These are phyloP conservation scores for Epinephelus fuscoguttatus DNA, from an alignment of 2,113 vertebrate genomes.

Conservation along the genomic window DNA sequence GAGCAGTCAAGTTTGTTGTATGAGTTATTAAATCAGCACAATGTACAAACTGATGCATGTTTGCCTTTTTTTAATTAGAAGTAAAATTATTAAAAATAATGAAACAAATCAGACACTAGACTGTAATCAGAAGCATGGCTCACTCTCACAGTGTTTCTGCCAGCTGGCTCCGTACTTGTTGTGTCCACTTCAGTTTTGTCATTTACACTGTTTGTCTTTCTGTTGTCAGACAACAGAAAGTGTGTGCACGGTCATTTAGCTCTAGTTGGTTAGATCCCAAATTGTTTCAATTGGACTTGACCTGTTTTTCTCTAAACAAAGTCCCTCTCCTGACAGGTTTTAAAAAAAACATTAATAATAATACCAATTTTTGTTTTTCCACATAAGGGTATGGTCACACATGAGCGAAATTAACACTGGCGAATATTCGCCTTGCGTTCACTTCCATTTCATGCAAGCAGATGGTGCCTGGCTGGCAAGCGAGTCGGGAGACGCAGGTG, in stretches of 20 bases:
- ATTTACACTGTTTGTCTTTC: neutral
- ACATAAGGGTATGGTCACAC: no score
- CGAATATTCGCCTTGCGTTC: no score
- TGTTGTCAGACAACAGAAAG: neutral
- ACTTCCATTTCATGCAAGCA: no score
- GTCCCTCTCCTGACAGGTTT: no score
- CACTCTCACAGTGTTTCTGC: neutral
- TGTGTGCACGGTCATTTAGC: neutral
- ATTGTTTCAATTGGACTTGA: neutral
- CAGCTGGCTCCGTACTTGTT: neutral
- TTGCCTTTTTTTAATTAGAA: neutral
- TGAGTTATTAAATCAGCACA: neutral
- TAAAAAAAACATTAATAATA: no score
- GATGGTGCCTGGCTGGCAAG: no score
- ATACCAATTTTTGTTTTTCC: no score
- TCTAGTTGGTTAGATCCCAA: neutral
- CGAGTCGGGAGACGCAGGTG: no score
- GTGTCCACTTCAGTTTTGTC: neutral
- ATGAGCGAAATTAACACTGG: no score
- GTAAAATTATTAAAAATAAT: neutral
- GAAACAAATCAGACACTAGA: neutral
- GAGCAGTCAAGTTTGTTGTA: neutral
- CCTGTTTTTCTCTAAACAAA: neutral
- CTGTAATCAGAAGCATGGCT: neutral
- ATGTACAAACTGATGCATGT: neutral